Evolutionary conservation across 2,797 vertebrate species (phyloP).

Genomic region (Aeoliscus strigatus): DNA sequence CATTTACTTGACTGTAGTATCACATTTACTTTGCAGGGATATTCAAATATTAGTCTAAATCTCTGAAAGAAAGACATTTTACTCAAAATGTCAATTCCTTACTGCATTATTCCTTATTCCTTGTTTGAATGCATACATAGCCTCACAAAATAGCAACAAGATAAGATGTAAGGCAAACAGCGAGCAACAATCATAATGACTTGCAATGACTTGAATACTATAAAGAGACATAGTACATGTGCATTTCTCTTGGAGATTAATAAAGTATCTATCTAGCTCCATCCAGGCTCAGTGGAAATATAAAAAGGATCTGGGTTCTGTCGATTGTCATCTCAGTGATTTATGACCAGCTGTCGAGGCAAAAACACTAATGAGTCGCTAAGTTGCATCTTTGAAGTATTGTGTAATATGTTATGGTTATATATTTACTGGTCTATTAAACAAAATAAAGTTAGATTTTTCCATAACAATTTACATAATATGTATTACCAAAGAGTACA

Average conservation of each 20-base stretch:
- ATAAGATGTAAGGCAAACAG: slow-evolving; percentile 54
- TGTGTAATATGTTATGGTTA: slow-evolving; percentile 38
- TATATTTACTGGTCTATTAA: slow-evolving; percentile 44
- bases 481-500: slow-evolving; percentile 38
- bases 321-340: slow-evolving; percentile 59
- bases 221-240: too few species aligned
- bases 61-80: too few species aligned
- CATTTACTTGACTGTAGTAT: too few species aligned
- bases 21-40: too few species aligned
- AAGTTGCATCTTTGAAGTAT: too few species aligned
- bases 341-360: slow-evolving; percentile 49
- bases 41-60: too few species aligned
- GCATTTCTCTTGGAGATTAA: too few species aligned
- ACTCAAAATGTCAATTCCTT: too few species aligned
- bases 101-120: too few species aligned
- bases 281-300: too few species aligned
- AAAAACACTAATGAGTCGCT: slow-evolving; percentile 43
- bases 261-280: too few species aligned
- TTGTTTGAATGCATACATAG: too few species aligned
- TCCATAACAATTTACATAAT: slow-evolving; percentile 37
- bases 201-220: slow-evolving; percentile 12
- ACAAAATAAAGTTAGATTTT: slow-evolving; percentile 47
- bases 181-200: slow-evolving; percentile 25
- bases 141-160: slow-evolving; percentile 28
- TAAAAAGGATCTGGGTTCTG: slow-evolving; percentile 43